Percentiles rank a stretch among this genome's conserved stretches.
phyloP scores from a whole-genome alignment of 2,888 invertebrate genomes.

The Sicus ferrugineus region DNA sequence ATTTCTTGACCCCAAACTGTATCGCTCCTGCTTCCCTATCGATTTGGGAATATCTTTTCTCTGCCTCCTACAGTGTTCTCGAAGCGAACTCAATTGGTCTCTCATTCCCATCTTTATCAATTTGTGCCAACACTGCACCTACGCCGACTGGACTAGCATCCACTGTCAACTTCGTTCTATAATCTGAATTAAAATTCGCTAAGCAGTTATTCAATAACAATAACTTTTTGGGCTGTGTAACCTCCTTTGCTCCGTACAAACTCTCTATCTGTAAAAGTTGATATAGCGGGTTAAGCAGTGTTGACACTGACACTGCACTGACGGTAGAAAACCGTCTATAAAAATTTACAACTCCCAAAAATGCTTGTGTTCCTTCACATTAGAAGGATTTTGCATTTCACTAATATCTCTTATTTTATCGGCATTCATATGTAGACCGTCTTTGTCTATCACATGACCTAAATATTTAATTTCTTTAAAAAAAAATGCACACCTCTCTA shows the following conservation, averaged over 20 bases:
- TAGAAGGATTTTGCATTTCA: background rate
- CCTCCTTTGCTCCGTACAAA: background rate
- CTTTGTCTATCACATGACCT: background rate
- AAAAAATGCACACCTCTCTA: background rate
- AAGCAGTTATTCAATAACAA: background rate
- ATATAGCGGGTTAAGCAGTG: background rate
- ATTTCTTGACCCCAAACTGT: background rate
- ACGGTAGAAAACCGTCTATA: background rate
- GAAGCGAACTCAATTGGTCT: slow-evolving; percentile 1
- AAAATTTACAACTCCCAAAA: background rate
- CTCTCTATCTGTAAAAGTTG: background rate
- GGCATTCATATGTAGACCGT: background rate
- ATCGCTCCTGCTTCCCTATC: background rate
- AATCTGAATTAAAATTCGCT: background rate
- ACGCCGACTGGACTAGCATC: slow-evolving; percentile 5
- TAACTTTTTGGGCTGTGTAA: background rate
- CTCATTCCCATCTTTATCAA: background rate
- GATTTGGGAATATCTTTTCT: background rate
- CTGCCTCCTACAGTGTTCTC: background rate
- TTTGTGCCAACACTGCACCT: background rate
- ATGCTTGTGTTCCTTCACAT: background rate
- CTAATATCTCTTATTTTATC: background rate
- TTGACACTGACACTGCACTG: too few species aligned
- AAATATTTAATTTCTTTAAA: background rate
- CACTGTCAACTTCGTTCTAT: background rate